phyloP scores from a whole-genome alignment of 2,888 invertebrate species.

The Junonia oenone region DNA sequence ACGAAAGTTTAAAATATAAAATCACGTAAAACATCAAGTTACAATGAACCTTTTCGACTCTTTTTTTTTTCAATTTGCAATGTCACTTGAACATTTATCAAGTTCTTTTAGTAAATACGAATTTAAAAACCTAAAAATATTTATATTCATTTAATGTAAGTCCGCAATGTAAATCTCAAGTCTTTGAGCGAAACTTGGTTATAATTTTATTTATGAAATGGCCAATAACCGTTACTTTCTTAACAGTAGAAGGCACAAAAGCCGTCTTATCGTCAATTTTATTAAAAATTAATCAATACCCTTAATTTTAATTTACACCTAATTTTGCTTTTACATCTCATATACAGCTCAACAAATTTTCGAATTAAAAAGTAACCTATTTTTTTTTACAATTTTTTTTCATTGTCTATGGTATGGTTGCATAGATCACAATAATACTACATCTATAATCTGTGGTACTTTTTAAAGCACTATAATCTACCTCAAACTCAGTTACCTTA shows the following conservation, averaged over 20 bases:
- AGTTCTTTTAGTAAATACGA: too few species aligned
- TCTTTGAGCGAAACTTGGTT: too few species aligned
- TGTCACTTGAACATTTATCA: too few species aligned
- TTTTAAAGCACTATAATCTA: slow-evolving; percentile 10
- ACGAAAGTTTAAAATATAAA: too few species aligned
- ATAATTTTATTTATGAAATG: background rate
- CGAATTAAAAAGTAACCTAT: background rate
- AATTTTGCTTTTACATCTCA: background rate
- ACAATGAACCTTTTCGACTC: too few species aligned
- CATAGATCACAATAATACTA: slow-evolving; percentile 25
- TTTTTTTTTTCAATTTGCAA: too few species aligned
- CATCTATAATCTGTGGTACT: slow-evolving; percentile 21
- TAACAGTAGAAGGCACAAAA: slow-evolving; percentile 10
- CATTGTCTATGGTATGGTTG: slow-evolving; percentile 22
- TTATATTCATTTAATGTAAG: too few species aligned
- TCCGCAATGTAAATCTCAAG: too few species aligned
- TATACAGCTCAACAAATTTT: background rate
- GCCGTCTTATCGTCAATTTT: slow-evolving; percentile 12
- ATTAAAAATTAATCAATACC: background rate
- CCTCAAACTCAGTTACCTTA: background rate
- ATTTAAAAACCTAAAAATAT: too few species aligned
- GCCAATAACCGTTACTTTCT: background rate
- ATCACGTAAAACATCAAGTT: too few species aligned
- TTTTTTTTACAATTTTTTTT: slow-evolving; percentile 5
- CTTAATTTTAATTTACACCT: slow-evolving; percentile 1